Percentiles rank a stretch among this genome's conserved stretches.
Evolutionary conservation across 2,888 invertebrate genomes (phyloP).

Genomic region (Tromatobia lineatoria): DNA sequence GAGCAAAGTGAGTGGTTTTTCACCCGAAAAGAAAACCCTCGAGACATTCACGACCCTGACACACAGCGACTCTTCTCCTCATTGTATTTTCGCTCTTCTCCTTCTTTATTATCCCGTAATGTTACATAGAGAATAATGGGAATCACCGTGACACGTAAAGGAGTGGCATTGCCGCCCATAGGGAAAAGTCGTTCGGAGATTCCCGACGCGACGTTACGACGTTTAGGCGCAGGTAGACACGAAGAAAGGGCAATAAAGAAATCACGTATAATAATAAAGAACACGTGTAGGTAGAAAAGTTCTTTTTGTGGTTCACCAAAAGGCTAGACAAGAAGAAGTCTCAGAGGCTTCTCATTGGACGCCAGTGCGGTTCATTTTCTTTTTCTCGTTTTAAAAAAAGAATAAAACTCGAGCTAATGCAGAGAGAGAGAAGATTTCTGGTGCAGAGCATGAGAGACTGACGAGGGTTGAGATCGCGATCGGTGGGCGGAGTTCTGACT

Average conservation of each 20-base stretch:
- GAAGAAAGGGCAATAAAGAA: constrained; percentile 33
- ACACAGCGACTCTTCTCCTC: constrained; percentile 43
- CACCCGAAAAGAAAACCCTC: constrained; percentile 1
- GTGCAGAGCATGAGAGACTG: constrained; percentile 38
- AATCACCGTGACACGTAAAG: constrained; percentile 46
- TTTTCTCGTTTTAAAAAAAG: constrained; percentile 11
- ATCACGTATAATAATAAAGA: constrained; percentile 26
- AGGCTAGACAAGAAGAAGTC: background rate
- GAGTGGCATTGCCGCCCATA: constrained; percentile 46
- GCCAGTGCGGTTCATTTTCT: background rate
- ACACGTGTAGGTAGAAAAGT: constrained; percentile 1
- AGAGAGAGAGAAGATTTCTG: constrained; percentile 21
- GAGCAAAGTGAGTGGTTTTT: constrained; percentile 20
- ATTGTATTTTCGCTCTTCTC: constrained; percentile 51
- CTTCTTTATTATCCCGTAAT: constrained; percentile 60
- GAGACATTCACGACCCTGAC: background rate
- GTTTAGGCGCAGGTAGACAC: constrained; percentile 62
- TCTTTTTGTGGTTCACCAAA: background rate
- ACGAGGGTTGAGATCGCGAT: constrained; percentile 67
- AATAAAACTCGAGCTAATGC: constrained; percentile 51
- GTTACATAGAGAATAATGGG: constrained; percentile 54
- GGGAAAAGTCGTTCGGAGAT: constrained; percentile 10
- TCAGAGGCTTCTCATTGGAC: constrained; percentile 2
- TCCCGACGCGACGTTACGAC: constrained; percentile 51
- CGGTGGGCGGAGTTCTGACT: constrained; percentile 64